Evolutionary conservation across 2,797 vertebrate species (phyloP).

Genomic region (Spinus olivaceus): DNA sequence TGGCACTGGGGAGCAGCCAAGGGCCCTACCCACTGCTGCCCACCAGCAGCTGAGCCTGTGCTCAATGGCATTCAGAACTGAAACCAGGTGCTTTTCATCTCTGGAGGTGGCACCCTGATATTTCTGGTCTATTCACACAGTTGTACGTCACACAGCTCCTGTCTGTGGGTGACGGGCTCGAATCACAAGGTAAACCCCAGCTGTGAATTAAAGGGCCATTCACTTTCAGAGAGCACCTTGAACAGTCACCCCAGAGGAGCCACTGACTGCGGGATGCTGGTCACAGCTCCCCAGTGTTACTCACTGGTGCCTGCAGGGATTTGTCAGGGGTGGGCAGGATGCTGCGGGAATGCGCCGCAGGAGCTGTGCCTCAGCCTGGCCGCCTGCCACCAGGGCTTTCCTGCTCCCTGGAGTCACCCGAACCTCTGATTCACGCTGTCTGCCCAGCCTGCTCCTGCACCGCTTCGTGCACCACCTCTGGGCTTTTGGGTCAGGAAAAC

Average conservation of each 20-base stretch:
- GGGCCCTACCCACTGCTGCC: background rate
- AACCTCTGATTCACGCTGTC: conserved; percentile 30
- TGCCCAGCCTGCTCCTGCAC: background rate
- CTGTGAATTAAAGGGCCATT: background rate
- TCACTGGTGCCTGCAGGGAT: background rate
- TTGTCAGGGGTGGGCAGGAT: conserved; percentile 16
- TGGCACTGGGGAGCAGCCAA: fast-evolving
- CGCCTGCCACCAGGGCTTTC: conserved; percentile 36
- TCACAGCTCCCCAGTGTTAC: background rate
- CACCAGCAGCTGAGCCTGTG: background rate
- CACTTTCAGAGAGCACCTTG: background rate
- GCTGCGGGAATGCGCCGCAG: background rate
- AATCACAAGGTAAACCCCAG: background rate
- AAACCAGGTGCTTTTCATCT: conserved; percentile 16
- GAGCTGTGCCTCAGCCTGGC: conserved; percentile 4
- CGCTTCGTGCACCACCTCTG: background rate
- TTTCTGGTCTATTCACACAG: background rate
- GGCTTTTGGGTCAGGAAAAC: background rate
- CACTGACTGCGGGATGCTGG: background rate
- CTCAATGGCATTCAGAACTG: background rate
- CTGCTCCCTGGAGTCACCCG: conserved; percentile 37
- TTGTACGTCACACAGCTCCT: background rate
- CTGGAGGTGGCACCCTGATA: background rate
- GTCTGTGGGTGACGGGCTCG: background rate
- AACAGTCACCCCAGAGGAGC: background rate